These are phyloP conservation scores for Tetrax tetrax DNA, from an alignment of 2,113 vertebrate genomes.

Conservation along the genomic window DNA sequence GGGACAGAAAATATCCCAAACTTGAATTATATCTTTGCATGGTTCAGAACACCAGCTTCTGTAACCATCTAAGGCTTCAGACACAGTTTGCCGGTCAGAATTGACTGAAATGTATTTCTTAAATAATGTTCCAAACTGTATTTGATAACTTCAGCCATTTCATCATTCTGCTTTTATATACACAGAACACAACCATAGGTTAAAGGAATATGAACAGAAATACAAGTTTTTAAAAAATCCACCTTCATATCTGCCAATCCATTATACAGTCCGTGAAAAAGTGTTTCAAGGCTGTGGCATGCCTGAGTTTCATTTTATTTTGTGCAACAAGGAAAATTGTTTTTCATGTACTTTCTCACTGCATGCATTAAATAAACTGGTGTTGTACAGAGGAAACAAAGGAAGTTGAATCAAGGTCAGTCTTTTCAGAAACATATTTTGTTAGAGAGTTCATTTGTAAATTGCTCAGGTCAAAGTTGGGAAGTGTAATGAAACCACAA, in stretches of 20 bases:
- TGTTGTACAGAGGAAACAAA: not conserved
- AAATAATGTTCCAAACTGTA: not conserved
- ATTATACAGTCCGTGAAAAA: not conserved
- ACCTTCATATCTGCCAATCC: not conserved
- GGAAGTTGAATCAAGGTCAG: not conserved
- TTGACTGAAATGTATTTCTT: not conserved
- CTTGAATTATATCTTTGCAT: not conserved
- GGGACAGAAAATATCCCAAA: not conserved
- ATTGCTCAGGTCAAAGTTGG: not conserved
- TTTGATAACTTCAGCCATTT: not conserved
- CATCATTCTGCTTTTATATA: not conserved
- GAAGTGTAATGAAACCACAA: not conserved
- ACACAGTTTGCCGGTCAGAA: not conserved
- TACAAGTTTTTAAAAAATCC: not conserved
- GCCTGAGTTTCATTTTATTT: not conserved
- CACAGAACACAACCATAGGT: not conserved
- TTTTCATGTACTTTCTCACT: not conserved
- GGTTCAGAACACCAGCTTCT: not conserved
- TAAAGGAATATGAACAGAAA: not conserved
- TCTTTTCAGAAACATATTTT: not conserved
- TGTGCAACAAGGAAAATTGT: not conserved
- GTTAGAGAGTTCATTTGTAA: not conserved
- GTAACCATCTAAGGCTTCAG: not conserved
- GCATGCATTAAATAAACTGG: not conserved
- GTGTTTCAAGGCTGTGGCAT: not conserved